These are phyloP conservation scores for Bettongia penicillata DNA, from an alignment of 2,113 vertebrate species.

Conservation along the genomic window DNA sequence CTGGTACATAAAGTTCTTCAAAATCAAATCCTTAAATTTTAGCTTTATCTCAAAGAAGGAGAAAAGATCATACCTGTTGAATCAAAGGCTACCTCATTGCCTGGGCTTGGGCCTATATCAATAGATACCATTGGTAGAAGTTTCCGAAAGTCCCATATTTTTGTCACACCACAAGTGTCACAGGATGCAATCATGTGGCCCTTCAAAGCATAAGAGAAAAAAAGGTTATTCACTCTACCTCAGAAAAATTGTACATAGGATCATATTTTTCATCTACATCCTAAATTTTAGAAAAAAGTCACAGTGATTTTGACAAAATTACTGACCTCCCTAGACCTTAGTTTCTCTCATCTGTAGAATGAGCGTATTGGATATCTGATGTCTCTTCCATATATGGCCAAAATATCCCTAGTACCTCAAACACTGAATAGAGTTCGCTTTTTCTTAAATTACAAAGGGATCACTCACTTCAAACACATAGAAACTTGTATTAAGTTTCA, in stretches of 20 bases:
- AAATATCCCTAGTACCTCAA: not conserved
- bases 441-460: constrained; percentile 8
- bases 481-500: constrained; percentile 19
- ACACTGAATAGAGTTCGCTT: not conserved
- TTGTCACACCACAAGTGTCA: constrained; percentile 83
- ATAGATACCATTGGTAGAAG: constrained; percentile 73
- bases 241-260: not conserved
- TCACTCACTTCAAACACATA: not conserved
- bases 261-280: not conserved
- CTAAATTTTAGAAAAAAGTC: not conserved
- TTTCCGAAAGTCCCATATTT: constrained; percentile 90
- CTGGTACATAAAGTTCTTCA: constrained; percentile 11
- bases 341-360: not conserved
- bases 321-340: not conserved
- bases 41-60: not conserved
- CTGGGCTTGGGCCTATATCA: constrained; percentile 84
- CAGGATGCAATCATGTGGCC: constrained; percentile 88
- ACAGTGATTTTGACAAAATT: not conserved
- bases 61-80: constrained; percentile 80
- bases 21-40: not conserved
- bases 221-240: not conserved
- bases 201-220: constrained; percentile 66
- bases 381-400: not conserved
- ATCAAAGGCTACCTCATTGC: constrained; percentile 89
- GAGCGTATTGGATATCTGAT: not conserved